Evolutionary conservation across 2,888 invertebrate genomes (phyloP).

Genomic region (Crepidodera aurea): DNA sequence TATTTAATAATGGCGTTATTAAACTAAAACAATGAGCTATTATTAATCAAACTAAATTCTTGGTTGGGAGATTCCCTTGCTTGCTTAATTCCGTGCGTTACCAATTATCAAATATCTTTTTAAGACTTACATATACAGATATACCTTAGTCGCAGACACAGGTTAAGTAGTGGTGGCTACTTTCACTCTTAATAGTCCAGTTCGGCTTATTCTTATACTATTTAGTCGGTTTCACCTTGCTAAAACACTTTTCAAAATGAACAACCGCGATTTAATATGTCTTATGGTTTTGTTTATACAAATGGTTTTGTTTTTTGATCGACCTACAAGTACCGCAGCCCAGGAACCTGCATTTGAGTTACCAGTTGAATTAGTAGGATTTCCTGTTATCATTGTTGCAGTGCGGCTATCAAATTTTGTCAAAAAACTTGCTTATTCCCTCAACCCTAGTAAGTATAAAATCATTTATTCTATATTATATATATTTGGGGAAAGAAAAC

Average conservation of each 20-base stretch:
- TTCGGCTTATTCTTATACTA: constrained; percentile 37
- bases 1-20: not conserved
- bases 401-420: constrained; percentile 83
- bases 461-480: not conserved
- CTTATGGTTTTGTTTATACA: constrained; percentile 26
- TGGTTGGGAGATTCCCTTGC: constrained; percentile 2
- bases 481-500: not conserved
- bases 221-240: constrained; percentile 33
- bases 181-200: constrained; percentile 56
- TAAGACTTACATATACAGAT: constrained; percentile 16
- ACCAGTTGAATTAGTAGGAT: constrained; percentile 85
- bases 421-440: constrained; percentile 82
- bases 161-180: constrained; percentile 54
- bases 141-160: constrained; percentile 13
- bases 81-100: constrained; percentile 14
- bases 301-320: constrained; percentile 37
- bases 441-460: constrained; percentile 76
- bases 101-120: constrained; percentile 22
- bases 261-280: constrained; percentile 41
- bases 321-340: constrained; percentile 41
- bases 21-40: not conserved
- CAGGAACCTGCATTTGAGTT: constrained; percentile 71
- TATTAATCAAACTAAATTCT: constrained; percentile 12
- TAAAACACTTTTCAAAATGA: constrained; percentile 45
- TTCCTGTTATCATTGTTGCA: constrained; percentile 81